A percentile compares a stretch with the other conserved stretches of the same genome.
Evolutionary conservation across 1,140 invertebrate genomes (phyloP).

Genomic region (Panulirus ornatus): DNA sequence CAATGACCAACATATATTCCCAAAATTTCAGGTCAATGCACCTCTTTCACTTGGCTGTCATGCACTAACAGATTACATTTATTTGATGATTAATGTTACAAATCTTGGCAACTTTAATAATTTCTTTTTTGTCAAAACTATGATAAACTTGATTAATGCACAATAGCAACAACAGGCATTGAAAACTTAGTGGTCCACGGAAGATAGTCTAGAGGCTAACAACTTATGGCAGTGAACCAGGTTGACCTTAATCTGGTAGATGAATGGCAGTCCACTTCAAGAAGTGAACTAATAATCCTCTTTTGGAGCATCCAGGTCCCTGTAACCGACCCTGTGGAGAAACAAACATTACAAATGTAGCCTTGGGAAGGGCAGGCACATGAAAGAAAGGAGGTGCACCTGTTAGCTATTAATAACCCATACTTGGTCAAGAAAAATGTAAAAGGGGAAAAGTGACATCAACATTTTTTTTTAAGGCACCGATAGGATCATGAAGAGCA

Average conservation of each 20-base stretch:
- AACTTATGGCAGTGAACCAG: not conserved
- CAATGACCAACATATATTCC: no score
- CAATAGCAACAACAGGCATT: not conserved
- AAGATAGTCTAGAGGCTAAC: not conserved
- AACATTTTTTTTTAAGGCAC: not conserved
- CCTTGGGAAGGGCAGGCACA: constrained; percentile 47
- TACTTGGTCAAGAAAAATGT: constrained; percentile 59
- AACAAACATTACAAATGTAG: constrained; percentile 64
- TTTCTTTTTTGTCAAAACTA: not conserved
- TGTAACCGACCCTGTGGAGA: constrained; percentile 88
- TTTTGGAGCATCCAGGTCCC: constrained; percentile 93
- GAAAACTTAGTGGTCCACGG: not conserved
- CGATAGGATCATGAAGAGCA: not conserved
- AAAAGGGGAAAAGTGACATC: constrained; percentile 29
- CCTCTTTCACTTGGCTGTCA: no score
- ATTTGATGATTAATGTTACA: no score
- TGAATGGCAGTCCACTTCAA: not conserved
- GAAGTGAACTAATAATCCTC: constrained; percentile 80
- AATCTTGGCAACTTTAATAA: not conserved
- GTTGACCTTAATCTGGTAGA: not conserved
- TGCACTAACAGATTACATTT: no score
- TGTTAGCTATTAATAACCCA: constrained; percentile 23
- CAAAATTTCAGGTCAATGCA: no score
- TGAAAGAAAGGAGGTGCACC: not conserved
- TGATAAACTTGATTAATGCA: not conserved